Evolutionary conservation across 1,140 invertebrate genomes (phyloP).

Genomic region (Homalodisca vitripennis): DNA sequence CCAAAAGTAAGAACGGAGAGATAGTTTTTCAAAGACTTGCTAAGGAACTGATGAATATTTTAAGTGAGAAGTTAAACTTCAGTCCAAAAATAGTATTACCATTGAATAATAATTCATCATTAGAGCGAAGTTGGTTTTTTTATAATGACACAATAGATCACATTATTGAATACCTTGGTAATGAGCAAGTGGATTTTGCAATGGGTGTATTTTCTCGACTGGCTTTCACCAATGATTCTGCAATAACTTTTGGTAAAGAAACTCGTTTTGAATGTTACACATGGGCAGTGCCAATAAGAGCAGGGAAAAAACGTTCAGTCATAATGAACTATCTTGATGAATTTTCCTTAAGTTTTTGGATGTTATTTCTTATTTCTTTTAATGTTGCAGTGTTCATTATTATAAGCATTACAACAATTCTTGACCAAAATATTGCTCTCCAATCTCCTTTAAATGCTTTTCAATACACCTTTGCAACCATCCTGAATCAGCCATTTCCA

Average conservation of each 20-base stretch:
- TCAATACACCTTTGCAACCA: slow-evolving; percentile 30
- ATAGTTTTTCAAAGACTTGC: slow-evolving; percentile 4
- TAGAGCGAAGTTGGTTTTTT: slow-evolving; percentile 20
- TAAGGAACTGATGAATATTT: slow-evolving; percentile 1
- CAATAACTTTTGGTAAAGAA: slow-evolving; percentile 16
- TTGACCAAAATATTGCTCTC: slow-evolving; percentile 9
- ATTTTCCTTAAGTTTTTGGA: slow-evolving; percentile 34
- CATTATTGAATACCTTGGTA: slow-evolving; percentile 7
- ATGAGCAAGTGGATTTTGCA: slow-evolving; percentile 15
- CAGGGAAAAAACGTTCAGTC: slow-evolving; percentile 28
- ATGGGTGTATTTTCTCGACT: slow-evolving; percentile 12
- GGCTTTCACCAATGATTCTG: slow-evolving; percentile 13
- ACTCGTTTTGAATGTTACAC: no score
- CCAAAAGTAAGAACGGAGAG: slow-evolving; percentile 2
- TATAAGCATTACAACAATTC: neutral
- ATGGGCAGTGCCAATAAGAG: slow-evolving; percentile 38
- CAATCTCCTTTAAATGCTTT: slow-evolving; percentile 9
- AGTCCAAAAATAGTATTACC: slow-evolving; percentile 5
- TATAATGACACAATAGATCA: slow-evolving; percentile 5
- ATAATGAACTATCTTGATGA: slow-evolving; percentile 37
- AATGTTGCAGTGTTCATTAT: neutral
- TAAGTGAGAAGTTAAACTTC: slow-evolving; percentile 13
- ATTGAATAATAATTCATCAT: slow-evolving; percentile 1
- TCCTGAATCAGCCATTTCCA: slow-evolving; percentile 34
- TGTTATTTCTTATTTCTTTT: slow-evolving; percentile 22